Evolutionary conservation across 2,797 vertebrate species (phyloP).

Genomic region (Halcyon smyrnensis): DNA sequence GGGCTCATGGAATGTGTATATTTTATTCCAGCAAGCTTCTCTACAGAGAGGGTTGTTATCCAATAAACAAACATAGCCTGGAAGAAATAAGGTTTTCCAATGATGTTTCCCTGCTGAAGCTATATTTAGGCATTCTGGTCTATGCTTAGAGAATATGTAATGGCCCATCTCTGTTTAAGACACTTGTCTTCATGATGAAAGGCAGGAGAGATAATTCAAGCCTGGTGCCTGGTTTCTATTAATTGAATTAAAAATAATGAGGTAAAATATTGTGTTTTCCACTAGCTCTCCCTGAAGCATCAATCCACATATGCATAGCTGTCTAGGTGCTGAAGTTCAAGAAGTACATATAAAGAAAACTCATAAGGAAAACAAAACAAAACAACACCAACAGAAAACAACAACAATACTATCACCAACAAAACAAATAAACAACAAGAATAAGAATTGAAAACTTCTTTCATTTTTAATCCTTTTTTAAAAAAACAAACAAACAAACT

Average conservation of each 20-base stretch:
- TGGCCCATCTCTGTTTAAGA: background rate
- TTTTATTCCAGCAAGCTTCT: constrained; percentile 19
- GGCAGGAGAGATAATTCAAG: constrained; percentile 14
- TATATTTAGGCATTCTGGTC: constrained; percentile 22
- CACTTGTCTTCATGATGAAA: background rate
- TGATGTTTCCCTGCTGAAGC: background rate
- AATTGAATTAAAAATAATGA: constrained; percentile 40
- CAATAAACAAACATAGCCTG: background rate
- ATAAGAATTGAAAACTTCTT: background rate
- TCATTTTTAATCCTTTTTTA: background rate
- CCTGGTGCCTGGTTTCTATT: constrained; percentile 34
- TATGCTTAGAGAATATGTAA: background rate
- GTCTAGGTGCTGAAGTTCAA: background rate
- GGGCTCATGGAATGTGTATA: background rate
- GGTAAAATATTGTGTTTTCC: constrained; percentile 2
- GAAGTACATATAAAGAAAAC: background rate
- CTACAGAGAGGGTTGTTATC: background rate
- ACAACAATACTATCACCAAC: too few relatives aligned
- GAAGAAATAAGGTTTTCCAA: background rate
- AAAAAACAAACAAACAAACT: too few relatives aligned
- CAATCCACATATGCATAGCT: background rate
- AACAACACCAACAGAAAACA: too few relatives aligned
- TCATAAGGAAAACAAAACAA: fast-evolving
- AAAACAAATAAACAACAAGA: background rate
- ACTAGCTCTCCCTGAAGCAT: background rate